A percentile compares a stretch with the other conserved stretches of the same genome.
Evolutionary conservation across 2,888 invertebrate genomes (phyloP).

Genomic region (Patella ulyssiponensis): DNA sequence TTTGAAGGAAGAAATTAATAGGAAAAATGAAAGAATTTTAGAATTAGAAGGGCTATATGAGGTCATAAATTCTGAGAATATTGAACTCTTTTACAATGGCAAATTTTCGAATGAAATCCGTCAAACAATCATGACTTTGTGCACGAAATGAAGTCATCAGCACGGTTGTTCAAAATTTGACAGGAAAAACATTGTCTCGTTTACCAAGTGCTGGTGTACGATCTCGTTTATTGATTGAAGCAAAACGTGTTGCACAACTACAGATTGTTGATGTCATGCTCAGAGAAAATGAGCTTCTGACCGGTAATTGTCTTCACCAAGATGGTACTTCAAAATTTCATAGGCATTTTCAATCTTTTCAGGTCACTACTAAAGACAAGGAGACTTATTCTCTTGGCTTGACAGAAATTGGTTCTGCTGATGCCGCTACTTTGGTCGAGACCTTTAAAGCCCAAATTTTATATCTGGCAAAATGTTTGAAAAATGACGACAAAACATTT

Average conservation of each 20-base stretch:
- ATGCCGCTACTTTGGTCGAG: neutral
- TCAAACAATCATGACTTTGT: neutral
- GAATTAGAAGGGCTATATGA: too few relatives aligned
- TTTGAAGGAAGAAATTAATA: too few relatives aligned
- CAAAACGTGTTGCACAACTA: neutral
- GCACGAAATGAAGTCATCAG: neutral
- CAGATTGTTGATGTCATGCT: neutral
- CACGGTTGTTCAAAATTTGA: neutral
- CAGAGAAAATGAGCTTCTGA: neutral
- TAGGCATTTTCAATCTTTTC: neutral
- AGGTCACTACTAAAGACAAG: neutral
- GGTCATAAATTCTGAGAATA: too few relatives aligned
- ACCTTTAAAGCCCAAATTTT: neutral
- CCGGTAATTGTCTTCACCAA: neutral
- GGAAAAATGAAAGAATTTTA: too few relatives aligned
- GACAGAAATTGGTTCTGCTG: neutral
- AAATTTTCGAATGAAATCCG: neutral
- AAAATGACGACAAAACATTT: too few relatives aligned
- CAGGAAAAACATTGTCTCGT: neutral
- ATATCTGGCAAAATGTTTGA: neutral
- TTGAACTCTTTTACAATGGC: neutral
- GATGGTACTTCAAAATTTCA: neutral
- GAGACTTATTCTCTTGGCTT: neutral
- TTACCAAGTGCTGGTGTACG: neutral
- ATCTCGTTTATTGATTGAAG: neutral